Evolutionary conservation across 2,797 vertebrate genomes (phyloP), one percentile per base, ranked within the genome.

Genomic region (Myotis daubentonii): DNA sequence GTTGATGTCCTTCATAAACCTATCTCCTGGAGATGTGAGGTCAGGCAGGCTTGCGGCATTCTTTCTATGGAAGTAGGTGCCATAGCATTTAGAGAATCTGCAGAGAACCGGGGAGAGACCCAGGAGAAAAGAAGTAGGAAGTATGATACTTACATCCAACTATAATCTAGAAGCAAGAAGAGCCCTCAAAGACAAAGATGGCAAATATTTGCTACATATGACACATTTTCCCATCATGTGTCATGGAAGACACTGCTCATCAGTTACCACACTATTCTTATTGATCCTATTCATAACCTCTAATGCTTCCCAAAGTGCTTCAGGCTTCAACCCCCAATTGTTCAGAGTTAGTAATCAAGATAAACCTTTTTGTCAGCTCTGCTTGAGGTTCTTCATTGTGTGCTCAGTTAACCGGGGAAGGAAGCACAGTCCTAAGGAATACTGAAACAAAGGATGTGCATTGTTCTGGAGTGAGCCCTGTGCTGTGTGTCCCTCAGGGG

Each of bases 281-380:
- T 0, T 68, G 62, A 92, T 53, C 78, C 5, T 41, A 72, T 72
- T 92, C 65, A 81, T 36, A 92, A 92, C 81, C 55, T 91, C 75
- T 68, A 70, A 57, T 89, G 57, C 36, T 93, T 87, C 93, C 57
- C 44, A 30, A 74, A 91, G n/a, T 30, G 44, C n/a, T 84, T 66
- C 28, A 83, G 47, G 44, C 36, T 87, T 89, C 60, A 22, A 72
- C 17, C 44, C 7, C 49, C 55, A 44, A 12, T 23, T 93, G 75
- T 49, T 95, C 38, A 89, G n/a, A 89, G 68, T 38, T 71, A 74
- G 55, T 60, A 94, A 92, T 68, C 68, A 94, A 95, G 71, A 86
- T 55, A 87, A 75, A 47, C 19, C 28, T n/a, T 44, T 53, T 28
- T 33, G 38, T n/a, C 44, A 93, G 1, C 33, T 84, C 60, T 89